phyloP scores from a whole-genome alignment of 1,140 invertebrate genomes.

The Trichonephila inaurata region DNA sequence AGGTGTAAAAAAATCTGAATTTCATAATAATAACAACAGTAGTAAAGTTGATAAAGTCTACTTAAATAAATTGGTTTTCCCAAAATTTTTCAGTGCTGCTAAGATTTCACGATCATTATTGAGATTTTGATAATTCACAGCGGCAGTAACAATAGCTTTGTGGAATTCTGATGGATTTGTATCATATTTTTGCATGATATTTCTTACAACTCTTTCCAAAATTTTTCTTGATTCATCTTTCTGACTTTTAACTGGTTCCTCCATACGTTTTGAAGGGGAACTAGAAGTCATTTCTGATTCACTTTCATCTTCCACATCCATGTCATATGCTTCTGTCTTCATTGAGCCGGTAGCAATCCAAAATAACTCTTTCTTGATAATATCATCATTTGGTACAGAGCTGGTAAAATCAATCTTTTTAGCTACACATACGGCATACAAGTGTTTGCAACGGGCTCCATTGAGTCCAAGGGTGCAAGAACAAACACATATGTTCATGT shows the following conservation, averaged over 20 bases:
- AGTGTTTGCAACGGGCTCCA: constrained; percentile 68
- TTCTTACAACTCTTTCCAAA: constrained; percentile 68
- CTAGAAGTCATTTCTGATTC: constrained; percentile 11
- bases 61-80: constrained; percentile 58
- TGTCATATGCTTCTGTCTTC: constrained; percentile 66
- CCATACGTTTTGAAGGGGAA: background rate
- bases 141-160: constrained; percentile 70
- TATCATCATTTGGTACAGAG: constrained; percentile 67
- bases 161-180: constrained; percentile 65
- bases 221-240: constrained; percentile 72
- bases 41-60: background rate
- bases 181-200: constrained; percentile 73
- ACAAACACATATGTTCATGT: constrained; percentile 74
- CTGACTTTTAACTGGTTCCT: background rate
- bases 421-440: constrained; percentile 62
- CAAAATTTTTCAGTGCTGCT: constrained; percentile 59
- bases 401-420: constrained; percentile 56
- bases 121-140: constrained; percentile 73
- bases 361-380: constrained; percentile 74
- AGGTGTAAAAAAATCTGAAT: no score
- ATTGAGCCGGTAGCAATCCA: constrained; percentile 73
- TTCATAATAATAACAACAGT: no score
- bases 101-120: constrained; percentile 69
- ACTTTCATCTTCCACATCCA: constrained; percentile 56
- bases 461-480: constrained; percentile 66